A percentile compares a stretch with the other conserved stretches of the same genome.
These are phyloP conservation scores for Dryomyza anilis DNA, from an alignment of 2,888 invertebrate species.

Conservation along the genomic window DNA sequence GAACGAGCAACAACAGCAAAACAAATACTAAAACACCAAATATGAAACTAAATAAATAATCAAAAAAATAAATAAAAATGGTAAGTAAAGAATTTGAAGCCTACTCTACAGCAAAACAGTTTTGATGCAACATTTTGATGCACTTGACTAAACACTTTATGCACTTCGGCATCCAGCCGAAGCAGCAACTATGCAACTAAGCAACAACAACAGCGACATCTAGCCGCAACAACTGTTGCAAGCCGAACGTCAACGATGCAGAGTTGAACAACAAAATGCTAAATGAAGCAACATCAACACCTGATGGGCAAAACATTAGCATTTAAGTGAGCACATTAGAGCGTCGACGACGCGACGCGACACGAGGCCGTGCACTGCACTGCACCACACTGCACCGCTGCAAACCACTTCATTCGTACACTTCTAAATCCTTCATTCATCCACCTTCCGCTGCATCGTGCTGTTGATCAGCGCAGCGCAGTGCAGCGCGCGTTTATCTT, in stretches of 20 bases:
- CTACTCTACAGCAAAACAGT: slow-evolving; percentile 7
- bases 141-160: slow-evolving; percentile 24
- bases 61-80: too few species aligned
- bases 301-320: slow-evolving; percentile 51
- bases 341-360: neutral
- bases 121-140: slow-evolving; percentile 25
- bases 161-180: neutral
- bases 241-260: neutral
- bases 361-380: neutral
- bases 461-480: neutral
- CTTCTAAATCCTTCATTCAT: neutral
- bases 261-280: slow-evolving; percentile 30
- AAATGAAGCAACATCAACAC: slow-evolving; percentile 56
- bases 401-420: neutral
- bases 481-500: slow-evolving; percentile 5
- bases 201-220: neutral
- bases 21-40: slow-evolving; percentile 2
- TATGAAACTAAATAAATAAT: neutral
- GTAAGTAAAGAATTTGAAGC: slow-evolving; percentile 8
- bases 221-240: neutral
- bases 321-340: slow-evolving; percentile 26
- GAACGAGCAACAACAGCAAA: slow-evolving; percentile 2
- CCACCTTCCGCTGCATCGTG: neutral
- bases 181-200: neutral
- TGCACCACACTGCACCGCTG: neutral